A percentile compares a stretch with the other conserved stretches of the same genome.
phyloP scores from a whole-genome alignment of 2,113 vertebrate species.

The Odontophorus gujanensis region DNA sequence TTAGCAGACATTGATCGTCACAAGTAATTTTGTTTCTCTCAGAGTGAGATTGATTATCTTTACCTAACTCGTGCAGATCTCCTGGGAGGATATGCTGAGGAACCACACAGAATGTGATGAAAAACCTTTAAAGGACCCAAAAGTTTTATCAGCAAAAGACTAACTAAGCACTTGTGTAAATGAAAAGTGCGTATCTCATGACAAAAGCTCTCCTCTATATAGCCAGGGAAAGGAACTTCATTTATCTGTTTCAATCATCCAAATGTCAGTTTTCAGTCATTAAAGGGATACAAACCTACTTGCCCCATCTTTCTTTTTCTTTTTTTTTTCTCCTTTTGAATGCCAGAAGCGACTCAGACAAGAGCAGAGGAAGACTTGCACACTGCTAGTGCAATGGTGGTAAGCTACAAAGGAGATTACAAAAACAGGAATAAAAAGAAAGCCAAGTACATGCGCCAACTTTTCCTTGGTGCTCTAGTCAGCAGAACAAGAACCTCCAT shows the following conservation, averaged over 20 bases:
- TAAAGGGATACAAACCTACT: background rate
- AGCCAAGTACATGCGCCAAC: background rate
- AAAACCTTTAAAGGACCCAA: background rate
- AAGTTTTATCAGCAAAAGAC: conserved; percentile 6
- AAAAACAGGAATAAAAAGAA: background rate
- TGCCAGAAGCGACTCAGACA: background rate
- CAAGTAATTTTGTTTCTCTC: conserved; percentile 42
- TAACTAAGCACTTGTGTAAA: background rate
- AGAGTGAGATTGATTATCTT: conserved; percentile 40
- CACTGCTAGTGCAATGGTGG: no score
- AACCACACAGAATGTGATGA: background rate
- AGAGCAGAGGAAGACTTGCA: background rate
- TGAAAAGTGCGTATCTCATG: background rate
- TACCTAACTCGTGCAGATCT: background rate
- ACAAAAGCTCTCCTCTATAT: background rate
- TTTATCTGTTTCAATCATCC: background rate
- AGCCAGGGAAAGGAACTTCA: background rate
- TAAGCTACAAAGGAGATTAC: background rate
- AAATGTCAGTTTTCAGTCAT: background rate
- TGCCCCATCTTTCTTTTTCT: background rate
- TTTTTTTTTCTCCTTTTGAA: background rate
- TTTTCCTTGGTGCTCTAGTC: background rate
- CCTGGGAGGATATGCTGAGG: background rate
- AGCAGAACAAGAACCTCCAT: background rate
- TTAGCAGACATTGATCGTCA: background rate